These are phyloP conservation scores for Fulmarus glacialis DNA, from an alignment of 2,113 vertebrate species.

Conservation along the genomic window DNA sequence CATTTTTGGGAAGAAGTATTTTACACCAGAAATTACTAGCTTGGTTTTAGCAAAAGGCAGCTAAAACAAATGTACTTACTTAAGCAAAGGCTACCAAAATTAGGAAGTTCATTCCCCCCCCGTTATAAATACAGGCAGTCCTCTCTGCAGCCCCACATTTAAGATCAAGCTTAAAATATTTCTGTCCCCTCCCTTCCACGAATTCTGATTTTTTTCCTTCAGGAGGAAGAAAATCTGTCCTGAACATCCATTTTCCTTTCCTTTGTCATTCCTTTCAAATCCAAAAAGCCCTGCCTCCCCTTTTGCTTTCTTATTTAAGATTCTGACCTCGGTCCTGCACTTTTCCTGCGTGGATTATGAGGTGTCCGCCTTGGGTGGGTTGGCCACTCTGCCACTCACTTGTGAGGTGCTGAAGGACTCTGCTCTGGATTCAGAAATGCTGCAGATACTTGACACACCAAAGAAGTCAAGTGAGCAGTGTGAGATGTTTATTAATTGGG, in stretches of 20 bases:
- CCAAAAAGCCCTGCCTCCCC: background rate
- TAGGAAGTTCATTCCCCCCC: background rate
- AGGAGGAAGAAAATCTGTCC: background rate
- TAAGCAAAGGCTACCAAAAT: background rate
- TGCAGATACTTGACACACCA: background rate
- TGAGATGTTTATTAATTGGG: constrained; percentile 33
- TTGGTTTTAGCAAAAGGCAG: background rate
- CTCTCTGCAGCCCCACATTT: background rate
- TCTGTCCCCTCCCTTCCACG: background rate
- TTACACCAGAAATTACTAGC: background rate
- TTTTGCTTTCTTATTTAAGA: background rate
- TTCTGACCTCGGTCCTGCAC: background rate
- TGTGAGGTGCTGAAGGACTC: background rate
- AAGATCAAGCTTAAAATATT: background rate
- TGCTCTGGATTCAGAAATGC: background rate
- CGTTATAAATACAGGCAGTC: background rate
- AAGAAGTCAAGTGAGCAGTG: background rate
- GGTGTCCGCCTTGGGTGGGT: background rate
- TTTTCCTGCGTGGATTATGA: background rate
- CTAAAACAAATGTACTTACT: background rate
- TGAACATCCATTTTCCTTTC: background rate
- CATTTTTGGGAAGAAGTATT: background rate
- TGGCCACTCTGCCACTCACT: background rate
- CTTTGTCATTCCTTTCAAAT: background rate
- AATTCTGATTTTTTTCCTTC: background rate